Conservation (phyloP, 2,113 vertebrate genomes). For the Alexandromys fortis region DNA sequence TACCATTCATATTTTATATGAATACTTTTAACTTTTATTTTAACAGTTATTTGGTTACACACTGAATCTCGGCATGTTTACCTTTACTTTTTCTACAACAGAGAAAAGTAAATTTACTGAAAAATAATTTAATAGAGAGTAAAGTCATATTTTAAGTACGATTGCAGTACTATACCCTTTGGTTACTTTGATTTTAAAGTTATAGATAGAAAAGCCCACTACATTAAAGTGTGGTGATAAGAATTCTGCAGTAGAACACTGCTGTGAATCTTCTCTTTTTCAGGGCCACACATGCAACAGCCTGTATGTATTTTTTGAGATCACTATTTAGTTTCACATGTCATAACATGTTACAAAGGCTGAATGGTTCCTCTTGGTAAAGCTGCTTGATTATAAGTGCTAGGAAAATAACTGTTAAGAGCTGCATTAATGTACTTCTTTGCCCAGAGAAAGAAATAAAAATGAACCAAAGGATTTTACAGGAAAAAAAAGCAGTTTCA, state of each 20-base stretch:
- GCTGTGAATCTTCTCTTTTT: not conserved
- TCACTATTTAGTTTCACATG: conserved; percentile 28
- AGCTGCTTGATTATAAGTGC: conserved; percentile 60
- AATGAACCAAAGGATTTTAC: conserved; percentile 70
- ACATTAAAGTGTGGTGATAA: conserved; percentile 6
- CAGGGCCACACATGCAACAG: conserved; percentile 53
- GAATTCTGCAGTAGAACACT: not conserved
- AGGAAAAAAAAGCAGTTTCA: conserved; percentile 55
- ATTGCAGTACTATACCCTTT: conserved; percentile 39
- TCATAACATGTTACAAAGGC: conserved; percentile 51
- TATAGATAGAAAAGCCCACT: not conserved
- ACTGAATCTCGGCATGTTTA: conserved; percentile 11
- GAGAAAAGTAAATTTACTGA: conserved; percentile 28
- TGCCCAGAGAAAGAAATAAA: conserved; percentile 64
- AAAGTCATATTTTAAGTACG: conserved; percentile 39
- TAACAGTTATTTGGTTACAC: conserved; percentile 10
- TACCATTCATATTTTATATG: conserved; percentile 49
- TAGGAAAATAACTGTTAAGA: conserved; percentile 57
- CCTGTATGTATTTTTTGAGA: conserved; percentile 60
- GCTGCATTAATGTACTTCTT: conserved; percentile 57
- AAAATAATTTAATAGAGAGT: conserved; percentile 41
- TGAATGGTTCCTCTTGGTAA: conserved; percentile 54
- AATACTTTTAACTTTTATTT: conserved; percentile 60
- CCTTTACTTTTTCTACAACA: not conserved
- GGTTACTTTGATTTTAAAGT: conserved; percentile 40